A percentile compares a stretch with the other conserved stretches of the same genome.
Evolutionary conservation across 2,888 invertebrate species (phyloP).

Genomic region (Agriotes lineatus): DNA sequence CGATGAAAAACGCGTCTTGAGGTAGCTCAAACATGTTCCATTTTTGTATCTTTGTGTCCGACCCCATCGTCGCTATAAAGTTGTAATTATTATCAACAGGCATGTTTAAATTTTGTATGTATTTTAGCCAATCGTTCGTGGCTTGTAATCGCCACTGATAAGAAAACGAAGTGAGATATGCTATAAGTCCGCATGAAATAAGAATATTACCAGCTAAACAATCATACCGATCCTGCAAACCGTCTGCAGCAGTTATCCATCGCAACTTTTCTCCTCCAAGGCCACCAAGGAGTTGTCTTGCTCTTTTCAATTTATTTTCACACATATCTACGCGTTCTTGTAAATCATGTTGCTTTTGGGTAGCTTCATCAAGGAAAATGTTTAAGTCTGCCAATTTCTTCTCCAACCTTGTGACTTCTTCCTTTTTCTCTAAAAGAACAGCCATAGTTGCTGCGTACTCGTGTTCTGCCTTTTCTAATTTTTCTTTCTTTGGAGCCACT

Average conservation of each 20-base stretch:
- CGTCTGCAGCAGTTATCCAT: conserved; percentile 84
- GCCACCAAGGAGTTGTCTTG: conserved; percentile 90
- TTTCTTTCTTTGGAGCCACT: conserved; percentile 88
- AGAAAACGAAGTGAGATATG: conserved; percentile 90
- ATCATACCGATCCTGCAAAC: conserved; percentile 81
- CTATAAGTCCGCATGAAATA: conserved; percentile 88
- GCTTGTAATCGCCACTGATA: conserved; percentile 73
- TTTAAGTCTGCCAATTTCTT: conserved; percentile 80
- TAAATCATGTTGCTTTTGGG: conserved; percentile 75
- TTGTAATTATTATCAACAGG: conserved; percentile 82
- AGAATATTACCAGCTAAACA: conserved; percentile 91
- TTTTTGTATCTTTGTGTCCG: conserved; percentile 87
- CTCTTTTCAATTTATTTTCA: conserved; percentile 85
- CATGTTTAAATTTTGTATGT: conserved; percentile 74
- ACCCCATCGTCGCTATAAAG: conserved; percentile 81
- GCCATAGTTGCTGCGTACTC: conserved; percentile 87
- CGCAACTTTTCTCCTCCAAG: conserved; percentile 89
- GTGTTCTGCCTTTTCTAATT: conserved; percentile 82
- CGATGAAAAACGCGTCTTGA: conserved; percentile 84
- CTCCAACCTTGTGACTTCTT: conserved; percentile 81
- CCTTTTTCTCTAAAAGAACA: conserved; percentile 85
- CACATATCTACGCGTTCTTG: conserved; percentile 84
- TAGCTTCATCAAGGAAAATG: conserved; percentile 75
- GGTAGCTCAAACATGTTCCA: conserved; percentile 89
- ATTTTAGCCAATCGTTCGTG: conserved; percentile 78